A percentile compares a stretch with the other conserved stretches of the same genome.
phyloP scores from a whole-genome alignment of 2,113 vertebrate genomes.

The Tylochromis polylepis region DNA sequence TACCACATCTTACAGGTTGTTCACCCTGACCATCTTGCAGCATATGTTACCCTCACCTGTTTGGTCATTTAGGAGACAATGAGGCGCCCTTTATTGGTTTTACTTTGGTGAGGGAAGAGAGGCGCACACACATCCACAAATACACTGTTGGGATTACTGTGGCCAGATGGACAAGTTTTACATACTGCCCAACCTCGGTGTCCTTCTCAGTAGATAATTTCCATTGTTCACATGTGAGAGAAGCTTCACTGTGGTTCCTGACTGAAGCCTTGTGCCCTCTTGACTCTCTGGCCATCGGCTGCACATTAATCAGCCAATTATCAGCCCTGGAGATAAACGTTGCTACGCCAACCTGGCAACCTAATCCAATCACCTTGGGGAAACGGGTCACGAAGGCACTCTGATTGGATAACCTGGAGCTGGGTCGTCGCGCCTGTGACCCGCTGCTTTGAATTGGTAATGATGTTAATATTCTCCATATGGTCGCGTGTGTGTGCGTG shows the following conservation, averaged over 20 bases:
- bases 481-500: conserved; percentile 20
- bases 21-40: background rate
- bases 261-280: background rate
- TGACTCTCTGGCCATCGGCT: conserved; percentile 19
- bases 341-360: conserved; percentile 21
- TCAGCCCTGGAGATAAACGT: conserved; percentile 19
- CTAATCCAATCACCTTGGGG: conserved; percentile 68
- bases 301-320: conserved; percentile 68
- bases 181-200: background rate
- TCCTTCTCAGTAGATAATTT: background rate
- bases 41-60: background rate
- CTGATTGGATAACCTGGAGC: conserved; percentile 67
- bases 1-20: background rate
- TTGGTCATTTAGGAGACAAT: background rate
- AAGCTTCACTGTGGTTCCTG: background rate
- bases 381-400: conserved; percentile 32
- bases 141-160: background rate
- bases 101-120: background rate
- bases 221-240: conserved; percentile 29
- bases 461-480: conserved; percentile 68
- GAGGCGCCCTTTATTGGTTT: background rate
- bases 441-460: conserved; percentile 67
- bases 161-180: background rate
- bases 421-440: conserved; percentile 52
- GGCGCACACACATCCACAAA: background rate